Evolutionary conservation across 2,113 vertebrate genomes (phyloP).

Genomic region (Balaeniceps rex): DNA sequence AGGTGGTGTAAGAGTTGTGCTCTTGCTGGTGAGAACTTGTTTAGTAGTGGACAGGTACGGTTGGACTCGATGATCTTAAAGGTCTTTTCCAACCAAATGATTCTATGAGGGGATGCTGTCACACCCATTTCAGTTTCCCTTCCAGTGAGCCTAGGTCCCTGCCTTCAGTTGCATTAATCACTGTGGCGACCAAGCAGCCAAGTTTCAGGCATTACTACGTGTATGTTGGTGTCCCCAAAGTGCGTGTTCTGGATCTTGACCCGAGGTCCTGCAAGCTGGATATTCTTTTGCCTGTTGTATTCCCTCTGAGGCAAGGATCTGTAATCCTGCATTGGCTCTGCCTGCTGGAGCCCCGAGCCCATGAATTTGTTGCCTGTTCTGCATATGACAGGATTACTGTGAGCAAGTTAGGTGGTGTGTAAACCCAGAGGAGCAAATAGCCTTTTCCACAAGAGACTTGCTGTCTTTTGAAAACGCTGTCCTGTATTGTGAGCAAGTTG

Average conservation of each 20-base stretch:
- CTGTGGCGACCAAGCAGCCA: not conserved
- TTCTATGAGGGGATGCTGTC: not conserved
- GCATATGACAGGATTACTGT: too few relatives aligned
- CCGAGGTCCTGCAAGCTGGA: not conserved
- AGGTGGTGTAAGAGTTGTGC: not conserved
- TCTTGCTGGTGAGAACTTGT: not conserved
- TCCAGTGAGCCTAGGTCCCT: not conserved
- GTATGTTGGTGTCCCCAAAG: not conserved
- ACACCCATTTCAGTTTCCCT: not conserved
- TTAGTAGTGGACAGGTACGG: too few relatives aligned
- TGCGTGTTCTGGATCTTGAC: not conserved
- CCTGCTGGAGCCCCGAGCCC: not conserved
- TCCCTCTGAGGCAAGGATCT: not conserved
- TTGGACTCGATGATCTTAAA: too few relatives aligned
- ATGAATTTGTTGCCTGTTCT: not conserved
- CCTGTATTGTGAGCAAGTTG: not conserved
- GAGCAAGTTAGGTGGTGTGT: not conserved
- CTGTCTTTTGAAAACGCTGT: not conserved
- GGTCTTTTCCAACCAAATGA: too few relatives aligned
- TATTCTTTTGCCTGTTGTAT: not conserved
- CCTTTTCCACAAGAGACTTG: not conserved
- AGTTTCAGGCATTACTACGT: fast-evolving
- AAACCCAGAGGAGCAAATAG: not conserved
- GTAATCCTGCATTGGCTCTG: not conserved
- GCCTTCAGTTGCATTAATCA: not conserved